phyloP scores from a whole-genome alignment of 2,888 invertebrate species.

The Clusia tigrina region DNA sequence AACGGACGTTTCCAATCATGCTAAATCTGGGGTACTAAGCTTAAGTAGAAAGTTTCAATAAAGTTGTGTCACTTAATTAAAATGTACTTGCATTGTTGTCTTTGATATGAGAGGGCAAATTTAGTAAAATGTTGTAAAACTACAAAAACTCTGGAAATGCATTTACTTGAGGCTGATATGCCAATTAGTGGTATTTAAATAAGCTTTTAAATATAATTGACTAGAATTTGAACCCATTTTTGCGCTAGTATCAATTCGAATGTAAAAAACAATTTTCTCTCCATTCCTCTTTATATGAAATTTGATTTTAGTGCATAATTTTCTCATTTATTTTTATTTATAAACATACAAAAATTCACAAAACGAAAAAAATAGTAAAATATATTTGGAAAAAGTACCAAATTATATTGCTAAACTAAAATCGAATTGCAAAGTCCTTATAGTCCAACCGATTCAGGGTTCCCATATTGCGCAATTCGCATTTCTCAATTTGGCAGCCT shows the following conservation, averaged over 20 bases:
- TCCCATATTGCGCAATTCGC: slow-evolving; percentile 83
- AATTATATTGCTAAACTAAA: slow-evolving; percentile 66
- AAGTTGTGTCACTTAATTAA: not conserved
- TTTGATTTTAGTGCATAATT: slow-evolving; percentile 23
- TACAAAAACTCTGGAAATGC: not conserved
- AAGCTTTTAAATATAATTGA: too few relatives aligned
- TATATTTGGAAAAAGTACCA: not conserved
- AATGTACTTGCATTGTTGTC: too few relatives aligned
- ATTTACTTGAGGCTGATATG: not conserved
- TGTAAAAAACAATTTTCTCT: too few relatives aligned
- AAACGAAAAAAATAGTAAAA: slow-evolving; percentile 34
- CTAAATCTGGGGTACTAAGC: slow-evolving; percentile 37
- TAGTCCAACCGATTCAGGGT: slow-evolving; percentile 72
- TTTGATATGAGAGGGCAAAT: not conserved
- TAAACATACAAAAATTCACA: slow-evolving; percentile 47
- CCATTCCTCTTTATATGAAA: too few relatives aligned
- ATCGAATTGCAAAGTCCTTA: slow-evolving; percentile 82
- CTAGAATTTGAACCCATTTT: too few relatives aligned
- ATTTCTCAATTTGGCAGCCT: slow-evolving; percentile 82
- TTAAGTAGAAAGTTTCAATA: slow-evolving; percentile 24
- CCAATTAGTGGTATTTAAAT: too few relatives aligned
- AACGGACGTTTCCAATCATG: slow-evolving; percentile 64
- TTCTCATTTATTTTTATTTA: slow-evolving; percentile 39
- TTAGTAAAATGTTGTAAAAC: slow-evolving; percentile 1
- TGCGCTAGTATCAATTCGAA: too few relatives aligned